These are phyloP conservation scores for Lissocephala sabroskyi DNA, from an alignment of 2,888 invertebrate species.

Conservation along the genomic window DNA sequence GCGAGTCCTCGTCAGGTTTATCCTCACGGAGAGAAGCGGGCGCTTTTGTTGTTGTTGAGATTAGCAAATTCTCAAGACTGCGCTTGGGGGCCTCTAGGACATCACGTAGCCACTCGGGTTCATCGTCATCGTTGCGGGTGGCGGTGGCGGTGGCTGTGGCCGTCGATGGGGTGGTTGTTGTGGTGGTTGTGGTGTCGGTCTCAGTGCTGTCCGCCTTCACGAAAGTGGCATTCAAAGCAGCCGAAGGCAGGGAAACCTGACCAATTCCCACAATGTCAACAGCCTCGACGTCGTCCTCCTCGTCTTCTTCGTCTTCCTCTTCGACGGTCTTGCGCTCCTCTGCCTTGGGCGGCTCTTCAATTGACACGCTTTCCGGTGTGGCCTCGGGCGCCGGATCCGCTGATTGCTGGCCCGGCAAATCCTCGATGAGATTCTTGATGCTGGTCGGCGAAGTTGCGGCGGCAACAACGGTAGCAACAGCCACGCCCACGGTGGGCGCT, in stretches of 20 bases:
- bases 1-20: slow-evolving; percentile 26
- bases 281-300: slow-evolving; percentile 58
- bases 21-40: slow-evolving; percentile 14
- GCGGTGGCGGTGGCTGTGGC: slow-evolving; percentile 73
- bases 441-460: slow-evolving; percentile 62
- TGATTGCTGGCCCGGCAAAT: slow-evolving; percentile 30
- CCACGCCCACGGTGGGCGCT: slow-evolving; percentile 64
- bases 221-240: slow-evolving; percentile 45
- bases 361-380: slow-evolving; percentile 3
- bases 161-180: slow-evolving; percentile 37
- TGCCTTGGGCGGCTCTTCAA: slow-evolving; percentile 14
- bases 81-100: slow-evolving; percentile 75
- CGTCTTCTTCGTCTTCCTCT: slow-evolving; percentile 16
- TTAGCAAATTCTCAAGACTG: slow-evolving; percentile 67
- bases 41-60: slow-evolving; percentile 27
- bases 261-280: slow-evolving; percentile 63
- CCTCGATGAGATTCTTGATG: slow-evolving; percentile 67
- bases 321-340: slow-evolving; percentile 33
- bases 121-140: slow-evolving; percentile 72
- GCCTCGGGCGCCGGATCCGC: slow-evolving; percentile 15
- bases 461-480: slow-evolving; percentile 67
- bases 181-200: slow-evolving; percentile 37
- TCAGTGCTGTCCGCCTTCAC: slow-evolving; percentile 49
- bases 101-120: slow-evolving; percentile 76
- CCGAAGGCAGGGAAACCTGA: slow-evolving; percentile 32